Conservation (phyloP, 2,888 invertebrate species). For the Notodromas monacha region DNA sequence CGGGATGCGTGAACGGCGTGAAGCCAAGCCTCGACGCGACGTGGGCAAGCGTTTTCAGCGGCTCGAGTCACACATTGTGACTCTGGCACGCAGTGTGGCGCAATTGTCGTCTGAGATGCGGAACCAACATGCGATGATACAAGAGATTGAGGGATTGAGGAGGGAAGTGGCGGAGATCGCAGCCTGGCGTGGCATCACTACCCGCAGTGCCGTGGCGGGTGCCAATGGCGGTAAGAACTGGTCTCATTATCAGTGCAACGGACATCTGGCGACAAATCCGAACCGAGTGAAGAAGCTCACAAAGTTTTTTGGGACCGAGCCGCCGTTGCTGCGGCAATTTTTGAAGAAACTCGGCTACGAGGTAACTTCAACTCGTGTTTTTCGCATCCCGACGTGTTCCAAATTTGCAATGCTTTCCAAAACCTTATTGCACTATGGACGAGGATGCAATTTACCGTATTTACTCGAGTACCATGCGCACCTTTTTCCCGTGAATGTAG, state of each 20-base stretch:
- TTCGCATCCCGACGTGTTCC: no score
- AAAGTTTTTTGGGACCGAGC: conserved; percentile 76
- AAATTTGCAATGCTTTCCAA: no score
- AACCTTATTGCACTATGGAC: no score
- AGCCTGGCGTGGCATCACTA: not conserved
- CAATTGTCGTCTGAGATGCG: conserved; percentile 68
- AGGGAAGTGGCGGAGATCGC: conserved; percentile 35
- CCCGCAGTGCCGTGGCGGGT: no score
- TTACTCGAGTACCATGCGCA: no score
- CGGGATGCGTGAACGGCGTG: no score
- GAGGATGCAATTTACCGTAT: no score
- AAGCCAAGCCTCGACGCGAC: no score
- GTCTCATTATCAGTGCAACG: conserved; percentile 18
- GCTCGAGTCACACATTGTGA: conserved; percentile 63
- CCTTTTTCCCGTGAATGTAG: no score
- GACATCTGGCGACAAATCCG: conserved; percentile 36
- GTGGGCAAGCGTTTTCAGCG: conserved; percentile 59
- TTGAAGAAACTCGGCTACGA: conserved; percentile 67
- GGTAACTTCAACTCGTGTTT: no score
- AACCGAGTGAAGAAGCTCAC: conserved; percentile 54
- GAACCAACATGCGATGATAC: conserved; percentile 30
- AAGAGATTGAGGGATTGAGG: conserved; percentile 56
- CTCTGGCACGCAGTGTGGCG: conserved; percentile 55
- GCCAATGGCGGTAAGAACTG: conserved; percentile 24
- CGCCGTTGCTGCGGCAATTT: conserved; percentile 55